phyloP scores from a whole-genome alignment of 2,797 vertebrate species.

The Jordanella pulchra region DNA sequence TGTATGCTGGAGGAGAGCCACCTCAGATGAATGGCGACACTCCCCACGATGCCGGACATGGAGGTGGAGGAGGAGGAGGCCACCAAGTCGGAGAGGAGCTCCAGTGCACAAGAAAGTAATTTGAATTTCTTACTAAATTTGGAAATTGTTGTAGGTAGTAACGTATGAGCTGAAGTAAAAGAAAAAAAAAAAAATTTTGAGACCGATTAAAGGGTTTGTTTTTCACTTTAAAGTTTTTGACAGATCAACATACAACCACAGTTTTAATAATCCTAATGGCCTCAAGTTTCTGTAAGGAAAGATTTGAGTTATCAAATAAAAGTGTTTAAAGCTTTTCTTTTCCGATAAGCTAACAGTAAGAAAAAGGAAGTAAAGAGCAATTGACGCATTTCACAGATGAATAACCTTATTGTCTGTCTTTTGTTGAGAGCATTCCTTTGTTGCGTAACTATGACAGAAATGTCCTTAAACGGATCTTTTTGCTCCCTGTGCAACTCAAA shows the following conservation, averaged over 20 bases:
- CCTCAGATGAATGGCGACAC: slow-evolving; percentile 93
- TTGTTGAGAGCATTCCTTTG: background rate
- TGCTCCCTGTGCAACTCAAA: background rate
- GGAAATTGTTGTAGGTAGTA: background rate
- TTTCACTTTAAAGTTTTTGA: background rate
- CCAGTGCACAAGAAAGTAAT: slow-evolving; percentile 87
- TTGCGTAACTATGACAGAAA: background rate
- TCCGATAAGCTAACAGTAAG: background rate
- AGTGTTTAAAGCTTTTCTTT: background rate
- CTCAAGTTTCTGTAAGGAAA: background rate
- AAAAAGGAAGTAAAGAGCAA: slow-evolving; percentile 12
- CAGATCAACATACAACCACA: background rate
- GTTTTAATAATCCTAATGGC: slow-evolving; percentile 4
- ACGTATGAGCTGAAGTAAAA: background rate
- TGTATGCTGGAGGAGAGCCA: slow-evolving; percentile 87
- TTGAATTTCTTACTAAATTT: background rate
- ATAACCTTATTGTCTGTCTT: background rate
- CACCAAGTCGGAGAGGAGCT: slow-evolving; percentile 92
- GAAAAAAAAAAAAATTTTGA: background rate
- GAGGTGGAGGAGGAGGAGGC: slow-evolving; percentile 83
- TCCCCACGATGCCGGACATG: slow-evolving; percentile 83
- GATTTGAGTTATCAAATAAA: background rate
- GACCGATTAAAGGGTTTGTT: background rate
- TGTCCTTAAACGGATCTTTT: background rate
- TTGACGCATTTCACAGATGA: background rate